These are phyloP conservation scores for Aphodius granarius DNA, from an alignment of 2,888 invertebrate genomes.

Conservation along the genomic window DNA sequence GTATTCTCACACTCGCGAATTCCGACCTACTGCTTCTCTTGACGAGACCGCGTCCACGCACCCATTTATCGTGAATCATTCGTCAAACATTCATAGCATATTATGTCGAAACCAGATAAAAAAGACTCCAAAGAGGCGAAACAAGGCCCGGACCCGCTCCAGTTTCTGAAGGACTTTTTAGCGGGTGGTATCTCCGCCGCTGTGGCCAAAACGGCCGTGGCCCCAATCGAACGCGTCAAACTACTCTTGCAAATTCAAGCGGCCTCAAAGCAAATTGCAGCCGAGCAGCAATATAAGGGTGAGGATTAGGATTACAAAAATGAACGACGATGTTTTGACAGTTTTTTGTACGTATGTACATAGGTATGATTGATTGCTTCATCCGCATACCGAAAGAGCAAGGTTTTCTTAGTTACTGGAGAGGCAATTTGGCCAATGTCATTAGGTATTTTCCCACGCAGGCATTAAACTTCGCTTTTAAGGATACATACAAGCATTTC, in stretches of 20 bases:
- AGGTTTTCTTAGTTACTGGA: constrained; percentile 83
- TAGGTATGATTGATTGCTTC: constrained; percentile 80
- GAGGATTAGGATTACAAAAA: not conserved
- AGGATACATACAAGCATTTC: constrained; percentile 88
- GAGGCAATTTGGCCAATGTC: constrained; percentile 93
- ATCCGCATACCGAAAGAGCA: constrained; percentile 85
- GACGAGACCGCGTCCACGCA: not conserved
- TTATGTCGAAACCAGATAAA: not conserved
- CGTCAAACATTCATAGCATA: not conserved
- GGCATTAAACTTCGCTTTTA: constrained; percentile 93
- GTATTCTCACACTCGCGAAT: not conserved
- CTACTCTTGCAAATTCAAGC: constrained; percentile 92
- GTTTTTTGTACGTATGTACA: too few species aligned
- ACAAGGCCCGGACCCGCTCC: constrained; percentile 67
- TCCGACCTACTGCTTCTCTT: not conserved
- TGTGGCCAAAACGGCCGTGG: constrained; percentile 91
- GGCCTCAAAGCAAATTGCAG: constrained; percentile 85
- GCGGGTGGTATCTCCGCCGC: constrained; percentile 93
- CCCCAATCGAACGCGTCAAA: constrained; percentile 95
- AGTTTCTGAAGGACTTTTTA: constrained; percentile 86
- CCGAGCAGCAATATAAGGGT: constrained; percentile 83
- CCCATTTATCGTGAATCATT: not conserved
- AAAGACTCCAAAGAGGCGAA: not conserved
- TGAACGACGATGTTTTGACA: not conserved
- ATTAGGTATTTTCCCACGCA: constrained; percentile 94